phyloP scores from a whole-genome alignment of 35 echinoderm and acorn worm species.

The Lytechinus variegatus region DNA sequence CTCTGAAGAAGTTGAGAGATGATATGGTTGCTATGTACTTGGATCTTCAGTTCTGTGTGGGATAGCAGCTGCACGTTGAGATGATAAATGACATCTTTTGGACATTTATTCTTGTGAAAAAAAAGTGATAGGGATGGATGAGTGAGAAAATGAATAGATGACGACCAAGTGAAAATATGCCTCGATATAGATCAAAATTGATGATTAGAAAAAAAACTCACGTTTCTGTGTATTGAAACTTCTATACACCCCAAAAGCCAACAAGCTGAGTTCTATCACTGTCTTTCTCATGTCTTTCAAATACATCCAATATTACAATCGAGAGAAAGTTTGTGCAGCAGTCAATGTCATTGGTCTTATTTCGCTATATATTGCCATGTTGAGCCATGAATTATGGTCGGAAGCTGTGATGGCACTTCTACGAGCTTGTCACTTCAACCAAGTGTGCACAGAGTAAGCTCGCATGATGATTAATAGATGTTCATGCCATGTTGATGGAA shows the following conservation, averaged over 20 bases:
- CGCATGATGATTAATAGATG: neutral
- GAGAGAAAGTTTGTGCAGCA: too few species aligned
- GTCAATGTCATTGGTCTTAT: too few species aligned
- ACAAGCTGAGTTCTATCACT: too few species aligned
- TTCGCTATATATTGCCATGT: too few species aligned
- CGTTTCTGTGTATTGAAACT: too few species aligned
- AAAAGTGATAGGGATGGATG: neutral
- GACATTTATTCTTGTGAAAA: neutral
- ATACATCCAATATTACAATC: too few species aligned
- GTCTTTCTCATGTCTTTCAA: too few species aligned
- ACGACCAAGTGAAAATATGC: neutral
- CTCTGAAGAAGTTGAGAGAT: neutral
- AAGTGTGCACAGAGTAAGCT: neutral
- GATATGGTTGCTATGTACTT: neutral
- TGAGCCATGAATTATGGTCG: neutral
- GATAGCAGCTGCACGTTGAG: neutral
- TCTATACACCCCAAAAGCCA: too few species aligned
- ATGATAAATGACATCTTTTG: neutral
- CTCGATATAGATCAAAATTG: too few species aligned
- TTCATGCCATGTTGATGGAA: neutral
- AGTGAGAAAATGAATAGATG: neutral
- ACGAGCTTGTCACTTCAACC: neutral
- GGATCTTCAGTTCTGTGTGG: neutral
- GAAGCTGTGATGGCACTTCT: neutral
- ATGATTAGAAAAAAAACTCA: too few species aligned